Conservation (phyloP, 2,797 vertebrate genomes). For the Lophotriccus pileatus region DNA sequence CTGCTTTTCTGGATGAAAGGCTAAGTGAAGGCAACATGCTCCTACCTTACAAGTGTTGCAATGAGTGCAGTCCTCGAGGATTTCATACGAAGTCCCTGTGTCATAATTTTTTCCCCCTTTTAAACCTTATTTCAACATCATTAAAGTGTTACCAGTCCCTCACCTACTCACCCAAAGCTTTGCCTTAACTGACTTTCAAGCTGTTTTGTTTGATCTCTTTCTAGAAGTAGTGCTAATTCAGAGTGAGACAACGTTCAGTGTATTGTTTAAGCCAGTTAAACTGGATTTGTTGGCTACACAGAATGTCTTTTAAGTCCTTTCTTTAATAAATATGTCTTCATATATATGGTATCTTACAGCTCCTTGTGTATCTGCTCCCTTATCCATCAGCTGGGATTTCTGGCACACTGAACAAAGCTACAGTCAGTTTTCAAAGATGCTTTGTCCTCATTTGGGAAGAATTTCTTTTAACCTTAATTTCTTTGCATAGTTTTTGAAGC, state of each 20-base stretch:
- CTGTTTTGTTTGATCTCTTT: not conserved
- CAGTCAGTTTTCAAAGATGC: not conserved
- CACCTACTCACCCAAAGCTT: not conserved
- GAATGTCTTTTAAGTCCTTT: not conserved
- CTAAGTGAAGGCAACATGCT: not conserved
- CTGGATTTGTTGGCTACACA: not conserved
- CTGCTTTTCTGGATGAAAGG: not conserved
- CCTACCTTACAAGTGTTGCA: not conserved
- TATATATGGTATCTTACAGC: not conserved
- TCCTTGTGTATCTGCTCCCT: not conserved
- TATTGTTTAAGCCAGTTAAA: constrained; percentile 5
- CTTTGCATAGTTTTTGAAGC: not conserved
- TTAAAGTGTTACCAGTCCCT: not conserved
- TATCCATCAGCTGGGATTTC: not conserved
- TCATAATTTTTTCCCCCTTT: not conserved
- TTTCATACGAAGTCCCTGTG: not conserved
- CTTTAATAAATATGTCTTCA: constrained; percentile 36
- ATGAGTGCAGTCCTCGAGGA: not conserved
- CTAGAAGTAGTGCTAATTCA: not conserved
- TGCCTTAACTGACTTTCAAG: constrained; percentile 2
- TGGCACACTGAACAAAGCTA: not conserved
- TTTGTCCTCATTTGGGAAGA: not conserved
- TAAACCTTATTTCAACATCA: not conserved
- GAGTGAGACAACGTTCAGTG: not conserved
- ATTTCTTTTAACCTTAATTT: not conserved